Evolutionary conservation across 2,888 invertebrate species (phyloP).

Genomic region (Cephalotes varians): DNA sequence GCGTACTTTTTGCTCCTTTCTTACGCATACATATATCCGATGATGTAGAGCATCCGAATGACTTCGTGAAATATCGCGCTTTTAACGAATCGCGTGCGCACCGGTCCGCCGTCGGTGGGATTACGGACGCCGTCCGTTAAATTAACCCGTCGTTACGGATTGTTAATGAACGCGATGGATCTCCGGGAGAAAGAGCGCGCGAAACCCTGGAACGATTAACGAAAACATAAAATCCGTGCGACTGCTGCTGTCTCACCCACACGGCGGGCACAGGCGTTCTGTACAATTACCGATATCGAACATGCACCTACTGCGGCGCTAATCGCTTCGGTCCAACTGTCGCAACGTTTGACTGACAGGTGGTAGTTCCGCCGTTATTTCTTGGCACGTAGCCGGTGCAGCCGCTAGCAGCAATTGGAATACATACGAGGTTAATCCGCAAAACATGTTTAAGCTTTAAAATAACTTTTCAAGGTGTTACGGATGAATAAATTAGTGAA

Average conservation of each 20-base stretch:
- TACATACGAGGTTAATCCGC: slow-evolving; percentile 26
- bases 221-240: slow-evolving; percentile 57
- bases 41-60: slow-evolving; percentile 26
- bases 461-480: slow-evolving; percentile 15
- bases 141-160: slow-evolving; percentile 50
- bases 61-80: slow-evolving; percentile 46
- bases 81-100: slow-evolving; percentile 48
- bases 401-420: slow-evolving; percentile 23
- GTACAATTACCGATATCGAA: slow-evolving; percentile 54
- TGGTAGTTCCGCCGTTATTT: slow-evolving; percentile 38
- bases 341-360: slow-evolving; percentile 49
- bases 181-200: slow-evolving; percentile 11
- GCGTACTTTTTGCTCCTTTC: not conserved
- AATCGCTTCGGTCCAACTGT: slow-evolving; percentile 57
- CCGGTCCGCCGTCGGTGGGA: slow-evolving; percentile 6
- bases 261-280: slow-evolving; percentile 4
- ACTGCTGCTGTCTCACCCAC: slow-evolving; percentile 33
- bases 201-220: slow-evolving; percentile 49
- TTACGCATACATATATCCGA: slow-evolving; percentile 11
- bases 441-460: slow-evolving; percentile 16
- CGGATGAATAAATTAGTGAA: not conserved
- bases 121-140: slow-evolving; percentile 48
- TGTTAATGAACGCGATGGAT: slow-evolving; percentile 52
- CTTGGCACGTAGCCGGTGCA: slow-evolving; percentile 41
- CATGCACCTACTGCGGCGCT: slow-evolving; percentile 46